Evolutionary conservation across 1,140 invertebrate genomes (phyloP).

Genomic region (Lepidurus packardi): DNA sequence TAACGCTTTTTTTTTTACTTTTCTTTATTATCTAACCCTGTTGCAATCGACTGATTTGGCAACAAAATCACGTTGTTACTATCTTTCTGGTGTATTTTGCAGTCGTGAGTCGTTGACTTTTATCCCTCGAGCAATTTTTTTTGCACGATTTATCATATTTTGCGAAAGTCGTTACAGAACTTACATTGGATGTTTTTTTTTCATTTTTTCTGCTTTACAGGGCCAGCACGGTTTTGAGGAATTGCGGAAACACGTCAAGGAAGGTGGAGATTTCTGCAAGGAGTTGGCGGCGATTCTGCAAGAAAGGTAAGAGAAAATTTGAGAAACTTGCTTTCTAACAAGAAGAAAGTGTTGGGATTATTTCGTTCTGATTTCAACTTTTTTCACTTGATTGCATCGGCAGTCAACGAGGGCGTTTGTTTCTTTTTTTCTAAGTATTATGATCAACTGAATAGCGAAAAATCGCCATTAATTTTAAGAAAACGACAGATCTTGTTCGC

Average conservation of each 20-base stretch:
- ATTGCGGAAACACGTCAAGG: conserved; percentile 80
- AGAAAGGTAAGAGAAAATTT: conserved; percentile 62
- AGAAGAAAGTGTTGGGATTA: background rate
- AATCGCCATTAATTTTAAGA: too few species aligned
- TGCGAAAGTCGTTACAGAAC: too few species aligned
- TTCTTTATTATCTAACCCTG: too few species aligned
- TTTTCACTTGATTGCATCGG: background rate
- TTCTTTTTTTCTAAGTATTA: background rate
- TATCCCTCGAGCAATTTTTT: too few species aligned
- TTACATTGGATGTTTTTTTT: background rate
- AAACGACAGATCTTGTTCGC: too few species aligned
- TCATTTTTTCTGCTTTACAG: conserved; percentile 51
- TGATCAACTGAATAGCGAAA: too few species aligned
- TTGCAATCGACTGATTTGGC: background rate
- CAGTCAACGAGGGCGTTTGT: background rate
- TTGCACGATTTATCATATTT: too few species aligned
- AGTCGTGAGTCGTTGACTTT: background rate
- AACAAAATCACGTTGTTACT: conserved; percentile 11
- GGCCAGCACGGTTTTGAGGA: conserved; percentile 89
- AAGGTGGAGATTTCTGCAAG: conserved; percentile 89
- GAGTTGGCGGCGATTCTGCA: conserved; percentile 79
- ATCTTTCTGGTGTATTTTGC: background rate
- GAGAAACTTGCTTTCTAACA: conserved; percentile 17
- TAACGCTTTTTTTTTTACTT: too few species aligned
- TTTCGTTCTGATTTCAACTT: background rate